These are phyloP conservation scores for Fistularia commersonii DNA, from an alignment of 2,797 vertebrate genomes.

Conservation along the genomic window DNA sequence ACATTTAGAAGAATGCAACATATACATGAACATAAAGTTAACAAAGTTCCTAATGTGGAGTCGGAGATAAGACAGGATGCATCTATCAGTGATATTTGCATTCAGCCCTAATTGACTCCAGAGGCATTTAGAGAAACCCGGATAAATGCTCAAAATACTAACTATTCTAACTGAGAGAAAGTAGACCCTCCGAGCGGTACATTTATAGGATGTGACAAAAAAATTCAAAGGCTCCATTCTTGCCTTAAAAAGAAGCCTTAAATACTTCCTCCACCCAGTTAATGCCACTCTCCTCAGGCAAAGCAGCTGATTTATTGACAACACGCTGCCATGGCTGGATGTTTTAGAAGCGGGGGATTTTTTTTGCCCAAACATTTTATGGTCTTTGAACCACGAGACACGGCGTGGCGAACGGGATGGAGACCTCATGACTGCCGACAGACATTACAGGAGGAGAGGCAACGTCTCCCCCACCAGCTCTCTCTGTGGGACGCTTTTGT, in stretches of 20 bases:
- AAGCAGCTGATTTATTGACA: constrained; percentile 61
- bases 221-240: constrained; percentile 34
- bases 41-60: too few relatives aligned
- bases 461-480: constrained; percentile 32
- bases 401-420: constrained; percentile 51
- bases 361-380: constrained; percentile 49
- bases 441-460: constrained; percentile 39
- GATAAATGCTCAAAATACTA: constrained; percentile 14
- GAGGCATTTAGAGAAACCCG: background rate
- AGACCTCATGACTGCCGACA: constrained; percentile 70
- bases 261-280: constrained; percentile 8
- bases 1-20: too few relatives aligned
- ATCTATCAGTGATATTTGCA: background rate
- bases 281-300: constrained; percentile 36
- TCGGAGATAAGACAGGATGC: constrained; percentile 8
- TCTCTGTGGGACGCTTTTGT: constrained; percentile 70
- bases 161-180: constrained; percentile 14
- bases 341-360: constrained; percentile 38
- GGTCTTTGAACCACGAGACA: constrained; percentile 70
- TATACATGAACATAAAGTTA: too few relatives aligned
- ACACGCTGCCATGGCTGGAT: constrained; percentile 19
- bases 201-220: constrained; percentile 7
- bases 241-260: constrained; percentile 8
- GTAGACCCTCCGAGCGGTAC: constrained; percentile 24
- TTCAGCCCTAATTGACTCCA: background rate